Percentiles rank a stretch among this genome's conserved stretches.
Evolutionary conservation across 1,140 invertebrate genomes (phyloP).

Genomic region (Leptinotarsa undecemlineata): DNA sequence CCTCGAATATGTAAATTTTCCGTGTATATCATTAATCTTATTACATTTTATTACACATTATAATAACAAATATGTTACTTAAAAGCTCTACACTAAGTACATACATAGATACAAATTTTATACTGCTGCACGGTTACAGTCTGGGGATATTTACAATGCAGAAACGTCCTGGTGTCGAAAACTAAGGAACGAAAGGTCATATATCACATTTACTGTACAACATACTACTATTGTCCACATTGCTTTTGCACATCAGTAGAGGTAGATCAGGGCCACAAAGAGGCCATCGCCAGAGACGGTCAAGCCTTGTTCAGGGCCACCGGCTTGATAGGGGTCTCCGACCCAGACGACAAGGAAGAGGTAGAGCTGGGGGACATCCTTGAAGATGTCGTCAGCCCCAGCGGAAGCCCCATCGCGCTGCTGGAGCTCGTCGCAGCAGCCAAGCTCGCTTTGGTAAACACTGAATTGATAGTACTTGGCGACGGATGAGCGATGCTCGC

Average conservation of each 20-base stretch:
- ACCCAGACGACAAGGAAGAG: constrained; percentile 47
- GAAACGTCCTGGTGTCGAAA: constrained; percentile 25
- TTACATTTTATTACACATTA: constrained; percentile 40
- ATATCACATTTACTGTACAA: constrained; percentile 57
- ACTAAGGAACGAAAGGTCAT: constrained; percentile 53
- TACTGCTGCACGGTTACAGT: constrained; percentile 43
- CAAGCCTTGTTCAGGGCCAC: constrained; percentile 55
- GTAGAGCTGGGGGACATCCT: constrained; percentile 49
- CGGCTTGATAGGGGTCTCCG: constrained; percentile 53
- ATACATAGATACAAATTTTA: constrained; percentile 57
- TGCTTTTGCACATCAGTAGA: constrained; percentile 48
- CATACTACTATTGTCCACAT: constrained; percentile 55
- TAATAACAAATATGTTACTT: constrained; percentile 53
- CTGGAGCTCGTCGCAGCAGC: constrained; percentile 40
- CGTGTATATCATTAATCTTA: constrained; percentile 22
- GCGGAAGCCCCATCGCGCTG: constrained; percentile 35
- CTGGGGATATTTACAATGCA: constrained; percentile 27
- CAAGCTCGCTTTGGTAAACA: constrained; percentile 46
- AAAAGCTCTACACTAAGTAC: constrained; percentile 52
- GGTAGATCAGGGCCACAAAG: constrained; percentile 49
- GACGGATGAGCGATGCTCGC: constrained; percentile 25
- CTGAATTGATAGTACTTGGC: constrained; percentile 20
- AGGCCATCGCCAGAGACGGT: constrained; percentile 42
- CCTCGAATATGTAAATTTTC: constrained; percentile 34
- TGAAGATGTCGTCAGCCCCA: constrained; percentile 48